Evolutionary conservation across 2,113 vertebrate species (phyloP), one percentile per base, ranked within the genome.

Genomic region (Atherinomorus stipes): DNA sequence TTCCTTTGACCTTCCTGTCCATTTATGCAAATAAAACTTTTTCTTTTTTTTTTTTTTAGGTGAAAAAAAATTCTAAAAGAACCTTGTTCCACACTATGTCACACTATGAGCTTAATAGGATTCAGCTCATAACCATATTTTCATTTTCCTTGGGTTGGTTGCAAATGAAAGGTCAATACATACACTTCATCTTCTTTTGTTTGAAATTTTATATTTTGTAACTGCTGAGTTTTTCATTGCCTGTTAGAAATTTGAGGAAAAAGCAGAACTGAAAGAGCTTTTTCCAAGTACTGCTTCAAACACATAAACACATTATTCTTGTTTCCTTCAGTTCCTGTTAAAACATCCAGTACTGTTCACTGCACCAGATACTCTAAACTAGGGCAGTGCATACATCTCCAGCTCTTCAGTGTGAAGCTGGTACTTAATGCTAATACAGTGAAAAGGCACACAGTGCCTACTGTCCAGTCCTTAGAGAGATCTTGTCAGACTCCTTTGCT

Each of bases 21-120:
- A 56, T 74, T 51, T 61, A 79, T 78, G 63, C 81, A 86, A 81
- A 91, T 86, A 59, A 83, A 61, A 16, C 58, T 64, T 76, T 73
- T 63, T 82, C n/a, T 87, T 74, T 88, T 83, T 54, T 76, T 76
- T 80, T 84, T 54, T 63, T 28, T 74, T 66, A 76, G 70, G 65
- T 47, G 62, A 63, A 64, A 67, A n/a, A 71, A 50, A 52, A 44
- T 52, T 56, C 19, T 58, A 64, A 50, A 81, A 67, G 73, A 58
- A 57, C 16, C 58, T 47, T 76, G 45, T 42, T 42, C 16, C 6
- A 31, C 40, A 28, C 8, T 60, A 23, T 62, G 61, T 57, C 11
- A 42, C 47, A 47, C 31, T 9, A 34, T 54, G 60, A 31, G 18
- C 51, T 26, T 7, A 15, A 56, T 21, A 28, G 26, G 56, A 42